These are phyloP conservation scores for Capreolus pygargus DNA, from an alignment of 2,113 vertebrate species.

Conservation along the genomic window DNA sequence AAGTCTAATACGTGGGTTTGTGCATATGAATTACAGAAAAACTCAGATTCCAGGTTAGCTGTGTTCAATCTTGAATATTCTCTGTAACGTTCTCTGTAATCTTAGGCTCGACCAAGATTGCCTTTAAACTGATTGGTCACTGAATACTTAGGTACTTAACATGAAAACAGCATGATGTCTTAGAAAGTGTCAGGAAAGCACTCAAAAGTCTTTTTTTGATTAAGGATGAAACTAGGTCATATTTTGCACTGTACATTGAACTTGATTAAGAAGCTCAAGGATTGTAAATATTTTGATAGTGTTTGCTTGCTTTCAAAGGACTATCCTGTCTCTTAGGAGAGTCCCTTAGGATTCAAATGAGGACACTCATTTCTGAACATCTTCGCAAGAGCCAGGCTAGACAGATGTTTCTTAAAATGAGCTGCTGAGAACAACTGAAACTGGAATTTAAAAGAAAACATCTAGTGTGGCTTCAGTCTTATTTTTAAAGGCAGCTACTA, in stretches of 20 bases:
- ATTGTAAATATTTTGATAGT: conserved; percentile 38
- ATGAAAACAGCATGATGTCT: not conserved
- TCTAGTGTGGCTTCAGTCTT: not conserved
- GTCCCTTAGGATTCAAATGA: conserved; percentile 53
- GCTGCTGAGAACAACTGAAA: conserved; percentile 46
- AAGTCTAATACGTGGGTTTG: not conserved
- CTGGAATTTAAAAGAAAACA: conserved; percentile 33
- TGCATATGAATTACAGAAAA: not conserved
- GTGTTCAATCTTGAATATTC: not conserved
- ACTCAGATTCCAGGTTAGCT: not conserved
- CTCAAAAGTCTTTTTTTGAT: not conserved
- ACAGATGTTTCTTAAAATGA: conserved; percentile 67
- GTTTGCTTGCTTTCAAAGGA: conserved; percentile 47
- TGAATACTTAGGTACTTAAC: not conserved
- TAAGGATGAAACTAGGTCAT: conserved; percentile 25
- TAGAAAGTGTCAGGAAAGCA: not conserved
- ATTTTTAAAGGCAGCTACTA: not conserved
- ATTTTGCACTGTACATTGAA: not conserved
- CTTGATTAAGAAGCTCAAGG: conserved; percentile 48
- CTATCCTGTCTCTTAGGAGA: not conserved
- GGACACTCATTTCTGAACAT: conserved; percentile 52
- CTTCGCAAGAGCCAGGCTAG: conserved; percentile 39
- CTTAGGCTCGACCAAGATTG: not conserved
- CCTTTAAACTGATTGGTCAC: not conserved
- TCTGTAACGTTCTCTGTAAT: not conserved